Conservation (phyloP, 2,797 vertebrate genomes). For the Anas bahamensis region DNA sequence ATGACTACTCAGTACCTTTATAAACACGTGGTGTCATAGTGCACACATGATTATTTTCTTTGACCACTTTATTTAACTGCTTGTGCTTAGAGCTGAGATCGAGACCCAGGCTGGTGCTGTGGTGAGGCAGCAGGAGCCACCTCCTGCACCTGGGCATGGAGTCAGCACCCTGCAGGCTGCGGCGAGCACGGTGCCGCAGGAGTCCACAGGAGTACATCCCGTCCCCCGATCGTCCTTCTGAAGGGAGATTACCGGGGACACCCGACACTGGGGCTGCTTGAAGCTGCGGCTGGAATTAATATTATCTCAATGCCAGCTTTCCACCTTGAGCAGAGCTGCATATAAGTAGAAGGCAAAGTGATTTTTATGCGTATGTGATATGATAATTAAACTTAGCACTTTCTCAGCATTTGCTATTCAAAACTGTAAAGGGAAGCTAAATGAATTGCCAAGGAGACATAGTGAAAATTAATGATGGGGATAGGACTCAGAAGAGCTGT, state of each 20-base stretch:
- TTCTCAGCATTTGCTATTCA: not conserved
- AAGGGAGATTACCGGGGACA: not conserved
- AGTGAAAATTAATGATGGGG: not conserved
- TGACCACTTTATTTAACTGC: not conserved
- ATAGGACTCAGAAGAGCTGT: not conserved
- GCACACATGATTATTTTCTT: not conserved
- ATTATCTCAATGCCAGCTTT: not conserved
- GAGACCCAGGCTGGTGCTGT: not conserved
- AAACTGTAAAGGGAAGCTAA: not conserved
- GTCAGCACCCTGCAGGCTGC: not conserved
- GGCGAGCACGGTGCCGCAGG: not conserved
- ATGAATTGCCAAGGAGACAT: not conserved
- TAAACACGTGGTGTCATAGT: not conserved
- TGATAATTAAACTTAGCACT: conserved; percentile 13
- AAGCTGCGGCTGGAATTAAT: not conserved
- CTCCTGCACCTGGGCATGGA: not conserved
- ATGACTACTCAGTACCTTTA: not conserved
- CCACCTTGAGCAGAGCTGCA: not conserved
- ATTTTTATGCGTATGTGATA: not conserved
- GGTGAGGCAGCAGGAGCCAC: not conserved
- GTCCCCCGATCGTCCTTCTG: not conserved
- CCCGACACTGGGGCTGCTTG: not conserved
- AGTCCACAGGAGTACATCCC: not conserved
- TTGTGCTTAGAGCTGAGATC: not conserved
- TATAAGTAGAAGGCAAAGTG: not conserved